Percentiles rank a stretch among this genome's conserved stretches.
These are phyloP conservation scores for Malurus alboscapulatus DNA, from an alignment of 2,113 vertebrate species.

Conservation along the genomic window DNA sequence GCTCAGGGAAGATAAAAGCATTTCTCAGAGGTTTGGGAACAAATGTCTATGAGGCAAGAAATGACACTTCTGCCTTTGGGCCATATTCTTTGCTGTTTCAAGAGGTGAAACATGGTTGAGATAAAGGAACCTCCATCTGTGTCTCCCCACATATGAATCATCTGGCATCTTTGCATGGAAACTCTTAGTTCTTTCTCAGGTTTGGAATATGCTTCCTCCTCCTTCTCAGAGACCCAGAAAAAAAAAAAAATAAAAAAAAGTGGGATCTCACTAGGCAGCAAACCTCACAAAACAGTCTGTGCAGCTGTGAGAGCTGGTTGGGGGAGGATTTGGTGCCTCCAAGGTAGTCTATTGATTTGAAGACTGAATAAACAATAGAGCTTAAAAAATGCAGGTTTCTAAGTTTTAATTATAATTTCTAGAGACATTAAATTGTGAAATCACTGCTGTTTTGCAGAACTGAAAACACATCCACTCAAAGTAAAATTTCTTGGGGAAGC, in stretches of 20 bases:
- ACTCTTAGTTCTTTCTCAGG: background rate
- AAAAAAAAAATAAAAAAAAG: background rate
- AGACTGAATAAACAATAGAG: slow-evolving; percentile 3
- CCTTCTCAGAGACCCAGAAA: background rate
- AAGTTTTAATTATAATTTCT: background rate
- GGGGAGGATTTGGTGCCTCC: background rate
- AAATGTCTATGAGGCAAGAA: slow-evolving; percentile 1
- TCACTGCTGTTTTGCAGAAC: background rate
- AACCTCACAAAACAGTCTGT: background rate
- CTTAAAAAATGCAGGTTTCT: background rate
- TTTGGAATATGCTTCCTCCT: background rate
- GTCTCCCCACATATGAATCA: background rate
- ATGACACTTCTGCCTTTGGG: background rate
- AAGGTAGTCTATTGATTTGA: background rate
- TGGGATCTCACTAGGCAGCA: background rate
- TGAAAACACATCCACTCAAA: background rate
- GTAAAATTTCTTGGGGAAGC: background rate
- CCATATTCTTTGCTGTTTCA: slow-evolving; percentile 16
- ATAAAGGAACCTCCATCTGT: slow-evolving; percentile 12
- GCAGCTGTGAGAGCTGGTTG: background rate
- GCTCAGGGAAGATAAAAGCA: slow-evolving; percentile 55
- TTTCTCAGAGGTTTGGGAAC: slow-evolving; percentile 8
- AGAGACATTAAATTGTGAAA: background rate
- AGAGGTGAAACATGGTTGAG: background rate
- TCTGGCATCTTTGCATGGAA: background rate